These are phyloP conservation scores for Orius insidiosus DNA, from an alignment of 1,140 invertebrate species.

Conservation along the genomic window DNA sequence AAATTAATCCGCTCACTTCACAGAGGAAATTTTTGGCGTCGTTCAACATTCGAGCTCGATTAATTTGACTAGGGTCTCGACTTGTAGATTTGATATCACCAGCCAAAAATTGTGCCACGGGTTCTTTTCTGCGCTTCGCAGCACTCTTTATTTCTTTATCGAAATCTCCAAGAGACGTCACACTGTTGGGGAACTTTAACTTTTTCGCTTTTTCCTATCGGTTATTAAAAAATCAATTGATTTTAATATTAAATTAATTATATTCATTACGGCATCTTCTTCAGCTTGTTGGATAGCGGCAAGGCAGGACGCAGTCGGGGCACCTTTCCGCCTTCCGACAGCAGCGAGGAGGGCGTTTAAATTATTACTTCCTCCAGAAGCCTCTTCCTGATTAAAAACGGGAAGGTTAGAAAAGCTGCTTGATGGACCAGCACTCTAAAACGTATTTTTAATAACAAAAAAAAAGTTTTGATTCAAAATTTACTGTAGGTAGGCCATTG, in stretches of 20 bases:
- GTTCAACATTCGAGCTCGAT: conserved; percentile 7
- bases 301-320: background rate
- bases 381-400: background rate
- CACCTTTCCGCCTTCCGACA: too few relatives aligned
- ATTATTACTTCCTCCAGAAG: background rate
- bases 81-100: background rate
- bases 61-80: background rate
- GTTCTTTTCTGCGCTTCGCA: too few relatives aligned
- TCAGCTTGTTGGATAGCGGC: background rate
- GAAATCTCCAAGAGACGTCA: background rate
- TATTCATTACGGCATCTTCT: background rate
- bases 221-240: too few relatives aligned
- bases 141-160: too few relatives aligned
- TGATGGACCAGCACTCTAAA: too few relatives aligned
- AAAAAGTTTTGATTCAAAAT: background rate
- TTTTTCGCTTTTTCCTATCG: background rate
- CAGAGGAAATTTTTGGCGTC: conserved; percentile 6
- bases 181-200: background rate
- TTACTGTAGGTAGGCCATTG: background rate
- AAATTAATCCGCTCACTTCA: conserved; percentile 6
- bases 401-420: too few relatives aligned
- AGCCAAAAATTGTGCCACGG: too few relatives aligned
- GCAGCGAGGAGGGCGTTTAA: background rate
- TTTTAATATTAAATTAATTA: too few relatives aligned
- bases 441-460: background rate